Percentiles rank a stretch among this genome's conserved stretches.
These are phyloP conservation scores for Callaeas wilsoni DNA, from an alignment of 2,113 vertebrate genomes.

Conservation along the genomic window DNA sequence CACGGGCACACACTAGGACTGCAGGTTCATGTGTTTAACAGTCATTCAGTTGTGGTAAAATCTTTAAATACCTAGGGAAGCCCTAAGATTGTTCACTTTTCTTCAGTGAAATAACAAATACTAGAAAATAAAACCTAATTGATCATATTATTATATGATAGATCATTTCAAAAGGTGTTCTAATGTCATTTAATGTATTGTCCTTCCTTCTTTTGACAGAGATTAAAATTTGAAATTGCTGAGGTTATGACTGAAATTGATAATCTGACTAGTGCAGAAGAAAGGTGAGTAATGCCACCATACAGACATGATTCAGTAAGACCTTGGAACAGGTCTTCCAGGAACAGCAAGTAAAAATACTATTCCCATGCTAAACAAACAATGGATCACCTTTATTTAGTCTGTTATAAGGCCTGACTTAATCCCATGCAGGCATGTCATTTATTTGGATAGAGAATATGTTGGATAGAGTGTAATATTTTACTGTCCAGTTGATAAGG, in stretches of 20 bases:
- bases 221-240: constrained; percentile 95
- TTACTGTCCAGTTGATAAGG: background rate
- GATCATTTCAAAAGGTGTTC: background rate
- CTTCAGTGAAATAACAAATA: background rate
- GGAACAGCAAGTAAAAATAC: background rate
- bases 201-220: constrained; percentile 71
- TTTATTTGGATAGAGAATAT: background rate
- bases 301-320: background rate
- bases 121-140: background rate
- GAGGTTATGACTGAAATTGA: constrained; percentile 99
- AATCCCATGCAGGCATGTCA: background rate
- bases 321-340: background rate
- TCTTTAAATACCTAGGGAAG: background rate
- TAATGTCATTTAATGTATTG: background rate
- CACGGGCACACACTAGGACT: background rate
- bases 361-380: background rate
- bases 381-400: background rate
- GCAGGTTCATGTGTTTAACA: background rate
- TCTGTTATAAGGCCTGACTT: background rate
- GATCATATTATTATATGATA: background rate
- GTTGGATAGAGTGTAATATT: background rate
- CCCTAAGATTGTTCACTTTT: background rate
- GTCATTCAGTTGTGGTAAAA: background rate
- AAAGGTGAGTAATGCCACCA: constrained; percentile 76
- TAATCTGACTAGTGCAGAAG: constrained; percentile 91